Conservation (phyloP, 2,888 invertebrate species). For the Ormyrus rosae region DNA sequence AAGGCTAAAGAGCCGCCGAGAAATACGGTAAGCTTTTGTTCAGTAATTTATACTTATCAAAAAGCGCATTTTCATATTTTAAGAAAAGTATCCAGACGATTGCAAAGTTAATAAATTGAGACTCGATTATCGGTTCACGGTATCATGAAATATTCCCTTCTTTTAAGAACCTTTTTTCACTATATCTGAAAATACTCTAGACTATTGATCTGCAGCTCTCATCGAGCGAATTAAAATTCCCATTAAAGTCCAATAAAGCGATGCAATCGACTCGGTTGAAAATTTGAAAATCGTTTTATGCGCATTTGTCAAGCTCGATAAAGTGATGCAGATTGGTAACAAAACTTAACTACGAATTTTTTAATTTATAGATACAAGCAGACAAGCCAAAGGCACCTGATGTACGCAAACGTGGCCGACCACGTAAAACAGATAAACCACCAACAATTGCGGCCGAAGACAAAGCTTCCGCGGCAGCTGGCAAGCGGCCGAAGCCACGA, state of each 20-base stretch:
- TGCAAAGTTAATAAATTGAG: no score
- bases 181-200: background rate
- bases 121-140: no score
- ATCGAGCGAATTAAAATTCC: background rate
- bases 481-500: slow-evolving; percentile 47
- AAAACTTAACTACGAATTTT: background rate
- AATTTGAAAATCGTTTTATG: background rate
- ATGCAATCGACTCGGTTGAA: background rate
- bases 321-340: background rate
- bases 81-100: no score
- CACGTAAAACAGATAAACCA: slow-evolving; percentile 76
- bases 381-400: slow-evolving; percentile 74
- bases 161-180: no score
- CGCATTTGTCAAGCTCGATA: no score
- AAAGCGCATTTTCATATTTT: no score
- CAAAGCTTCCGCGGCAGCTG: slow-evolving; percentile 58
- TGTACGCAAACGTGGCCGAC: slow-evolving; percentile 77
- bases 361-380: slow-evolving; percentile 58
- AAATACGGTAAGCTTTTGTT: slow-evolving; percentile 28
- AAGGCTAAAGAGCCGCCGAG: slow-evolving; percentile 66
- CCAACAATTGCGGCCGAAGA: slow-evolving; percentile 51
- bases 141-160: no score
- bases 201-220: slow-evolving; percentile 6
- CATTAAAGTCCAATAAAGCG: slow-evolving; percentile 17
- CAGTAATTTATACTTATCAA: no score